Percentiles rank a stretch among this genome's conserved stretches.
Conservation (phyloP, 2,113 vertebrate species). For the Diphyllodes magnificus region DNA sequence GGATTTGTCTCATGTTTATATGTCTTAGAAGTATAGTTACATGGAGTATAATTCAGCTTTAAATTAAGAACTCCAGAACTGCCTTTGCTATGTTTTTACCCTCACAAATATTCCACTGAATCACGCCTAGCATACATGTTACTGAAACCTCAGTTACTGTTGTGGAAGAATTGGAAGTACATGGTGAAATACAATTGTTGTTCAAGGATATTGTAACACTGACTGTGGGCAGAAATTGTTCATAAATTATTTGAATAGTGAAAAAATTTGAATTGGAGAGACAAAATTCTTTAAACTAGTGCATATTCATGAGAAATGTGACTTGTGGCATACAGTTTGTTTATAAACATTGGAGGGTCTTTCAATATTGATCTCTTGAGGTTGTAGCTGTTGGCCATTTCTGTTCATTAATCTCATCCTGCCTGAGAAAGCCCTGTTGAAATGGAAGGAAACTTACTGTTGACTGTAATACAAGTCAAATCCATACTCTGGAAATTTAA, state of each 20-base stretch:
- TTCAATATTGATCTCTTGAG: neutral
- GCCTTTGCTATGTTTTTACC: neutral
- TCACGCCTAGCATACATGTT: neutral
- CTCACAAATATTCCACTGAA: neutral
- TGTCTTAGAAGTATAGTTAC: neutral
- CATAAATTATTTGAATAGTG: neutral
- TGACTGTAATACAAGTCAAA: neutral
- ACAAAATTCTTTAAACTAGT: neutral
- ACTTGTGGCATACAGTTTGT: neutral
- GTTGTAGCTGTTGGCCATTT: neutral
- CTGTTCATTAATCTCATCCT: neutral
- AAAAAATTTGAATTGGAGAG: neutral
- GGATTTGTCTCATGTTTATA: neutral
- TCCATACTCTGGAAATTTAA: neutral
- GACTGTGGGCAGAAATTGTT: neutral
- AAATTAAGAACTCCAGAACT: neutral
- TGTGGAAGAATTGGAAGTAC: neutral
- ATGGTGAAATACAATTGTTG: neutral
- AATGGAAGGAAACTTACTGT: neutral
- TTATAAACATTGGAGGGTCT: neutral
- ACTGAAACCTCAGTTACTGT: neutral
- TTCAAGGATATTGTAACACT: neutral
- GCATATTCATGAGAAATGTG: neutral
- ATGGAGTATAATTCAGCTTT: neutral
- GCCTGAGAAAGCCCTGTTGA: neutral